Base-by-base conservation (phyloP, 2,888 invertebrate species). In the Drosophila eohydei region DNA sequence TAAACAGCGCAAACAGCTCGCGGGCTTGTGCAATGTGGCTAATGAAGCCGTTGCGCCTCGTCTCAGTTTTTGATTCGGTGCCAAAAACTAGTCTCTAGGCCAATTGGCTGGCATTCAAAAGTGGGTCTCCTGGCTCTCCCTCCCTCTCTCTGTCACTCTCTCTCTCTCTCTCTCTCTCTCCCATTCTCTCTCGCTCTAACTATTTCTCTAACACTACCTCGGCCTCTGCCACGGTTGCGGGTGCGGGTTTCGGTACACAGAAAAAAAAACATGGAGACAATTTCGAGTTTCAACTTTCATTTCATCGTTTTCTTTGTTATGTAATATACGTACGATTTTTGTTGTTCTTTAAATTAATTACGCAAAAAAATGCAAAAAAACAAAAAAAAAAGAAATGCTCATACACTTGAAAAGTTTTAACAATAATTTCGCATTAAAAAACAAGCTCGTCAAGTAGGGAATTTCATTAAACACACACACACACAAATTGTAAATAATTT, bases 351-450 rank as follows among this genome's bases (percentile, higher is more conserved):
- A 63, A 73, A 61, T 69, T 72, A 77, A 72, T 73, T 63, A 72
- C 72, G 51, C 62, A 70, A 60, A 65, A 71, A 38, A 57, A 54
- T 48, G 21, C 34, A 54, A 52, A 51, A 59, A 55, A 55, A 51
- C n/a, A n/a, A 59, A 59, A 69, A 61, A 67, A 67, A 72, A 71
- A 71, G 76, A 81, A 91, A 90, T 92, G 91, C 92, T 92, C 92
- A 91, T 80, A 81, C 84, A 91, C 92, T 91, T 91, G 72, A 91
- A 92, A 91, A 91, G 92, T 91, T 83, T 76, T 74, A 89, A 89
- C 74, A 78, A 85, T 85, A 90, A 88, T 90, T 89, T 90, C 65
- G 87, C 88, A 81, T 86, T 74, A 89, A 83, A 66, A 59, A 59
- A 74, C 56, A 71, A 63, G 50, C 71, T 86, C 76, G 84, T 87